Percentiles rank a stretch among this genome's conserved stretches.
Conservation (phyloP, 2,888 invertebrate species). For the Slavum lentiscoides region DNA sequence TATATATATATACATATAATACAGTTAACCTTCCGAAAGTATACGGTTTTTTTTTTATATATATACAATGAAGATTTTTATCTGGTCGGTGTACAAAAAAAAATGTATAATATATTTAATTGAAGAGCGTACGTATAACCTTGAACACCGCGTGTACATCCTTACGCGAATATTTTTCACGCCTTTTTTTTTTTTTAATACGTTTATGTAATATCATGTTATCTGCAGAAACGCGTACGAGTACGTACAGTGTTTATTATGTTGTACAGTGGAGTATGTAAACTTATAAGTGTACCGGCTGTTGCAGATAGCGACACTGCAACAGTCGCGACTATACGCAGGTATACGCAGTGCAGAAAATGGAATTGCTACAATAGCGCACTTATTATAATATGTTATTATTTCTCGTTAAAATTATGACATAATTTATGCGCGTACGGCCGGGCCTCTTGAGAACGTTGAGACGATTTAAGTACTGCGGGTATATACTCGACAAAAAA, state of each 20-base stretch:
- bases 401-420: not conserved
- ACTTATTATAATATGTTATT: not conserved
- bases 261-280: not conserved
- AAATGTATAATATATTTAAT: constrained; percentile 1
- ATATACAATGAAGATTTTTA: not conserved
- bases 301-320: too few species aligned
- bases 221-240: not conserved
- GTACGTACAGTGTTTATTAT: too few species aligned
- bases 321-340: not conserved
- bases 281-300: not conserved
- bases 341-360: not conserved
- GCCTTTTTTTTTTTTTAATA: not conserved
- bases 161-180: not conserved
- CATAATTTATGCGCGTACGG: not conserved
- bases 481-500: too few species aligned
- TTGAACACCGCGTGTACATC: not conserved
- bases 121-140: not conserved
- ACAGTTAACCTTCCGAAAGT: not conserved
- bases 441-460: not conserved
- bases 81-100: not conserved
- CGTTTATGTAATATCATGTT: not conserved
- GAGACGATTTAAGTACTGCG: not conserved
- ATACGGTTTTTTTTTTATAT: too few species aligned
- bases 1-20: too few species aligned
- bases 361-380: not conserved